Evolutionary conservation across 1,140 invertebrate genomes (phyloP), one percentile per base, ranked within the genome.

Genomic region (Aphaenogaster ashmeadi): DNA sequence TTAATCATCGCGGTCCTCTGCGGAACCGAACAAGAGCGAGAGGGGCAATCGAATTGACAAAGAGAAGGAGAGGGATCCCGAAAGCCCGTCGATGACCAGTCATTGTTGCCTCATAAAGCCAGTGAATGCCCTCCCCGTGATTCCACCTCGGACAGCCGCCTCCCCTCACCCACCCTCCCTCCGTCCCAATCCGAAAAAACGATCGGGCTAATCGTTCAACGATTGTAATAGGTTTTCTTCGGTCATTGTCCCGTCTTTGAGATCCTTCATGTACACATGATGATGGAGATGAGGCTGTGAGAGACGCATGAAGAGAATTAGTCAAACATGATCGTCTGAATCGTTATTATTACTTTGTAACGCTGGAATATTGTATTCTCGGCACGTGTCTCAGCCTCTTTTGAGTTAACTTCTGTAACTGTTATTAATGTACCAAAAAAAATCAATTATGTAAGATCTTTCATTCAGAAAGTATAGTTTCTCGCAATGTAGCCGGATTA

Each of bases 191-290:
- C 33, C 74, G 80, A 89, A 89, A 91, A 91, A 92, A 92, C 89
- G 91, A 93, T 93, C 91, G 77, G 89, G 89, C 93, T 93, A 93
- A 93, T 93, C 91, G 88, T 91, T 91, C 93, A 86, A 92, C 92
- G 91, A 93, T 92, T 92, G 91, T 93, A 93, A 93, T 93, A 90
- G 92, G 87, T 93, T 93, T 93, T 88, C 89, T 92, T 88, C 86
- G 92, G 89, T 91, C 90, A 91, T 93, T 92, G 92, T 93, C 79
- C 88, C 88, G 60, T 83, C 75, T 41, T 77, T 69, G 54, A 18
- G 66, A 78, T 52, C 75, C 33, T 50, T 69, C 41, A 27, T 84
- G 75, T 84, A 44, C 64, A 72, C 83, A 71, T 41, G 75, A 52
- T 38, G 58, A 81, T 38, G 62, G 64, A n/a, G 84, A 79, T 54